Percentiles rank a stretch among this genome's conserved stretches.
Conservation (phyloP, 30 jellyfish, hydroid and myxozoan species). For the Hydractinia symbiolongicarpus region DNA sequence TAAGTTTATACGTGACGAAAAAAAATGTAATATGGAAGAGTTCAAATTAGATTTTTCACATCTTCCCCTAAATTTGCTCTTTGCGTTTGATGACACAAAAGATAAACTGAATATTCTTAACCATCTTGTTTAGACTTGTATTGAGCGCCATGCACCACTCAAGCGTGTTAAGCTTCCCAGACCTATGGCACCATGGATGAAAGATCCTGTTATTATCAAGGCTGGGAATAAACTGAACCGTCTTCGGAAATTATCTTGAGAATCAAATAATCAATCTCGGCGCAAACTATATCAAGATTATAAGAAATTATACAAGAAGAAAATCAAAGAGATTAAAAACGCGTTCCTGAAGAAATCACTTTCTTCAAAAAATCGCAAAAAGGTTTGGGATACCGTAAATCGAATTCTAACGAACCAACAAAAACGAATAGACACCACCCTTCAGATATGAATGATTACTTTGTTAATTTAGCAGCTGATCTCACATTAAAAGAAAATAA, state of each 20-base stretch:
- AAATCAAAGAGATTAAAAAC: conserved; percentile 14
- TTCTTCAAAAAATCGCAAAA: background rate
- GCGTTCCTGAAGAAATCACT: background rate
- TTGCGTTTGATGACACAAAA: no score
- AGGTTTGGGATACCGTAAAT: conserved; percentile 12
- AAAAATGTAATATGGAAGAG: no score
- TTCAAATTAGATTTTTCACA: no score
- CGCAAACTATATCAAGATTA: conserved; percentile 7
- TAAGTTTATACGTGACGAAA: no score
- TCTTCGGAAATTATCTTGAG: background rate
- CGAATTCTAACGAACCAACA: background rate
- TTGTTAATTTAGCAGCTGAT: conserved; percentile 1
- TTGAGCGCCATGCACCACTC: no score
- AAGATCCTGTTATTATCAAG: no score
- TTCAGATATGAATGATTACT: conserved; percentile 24
- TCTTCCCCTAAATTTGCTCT: no score
- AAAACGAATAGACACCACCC: conserved; percentile 13
- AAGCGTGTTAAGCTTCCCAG: no score
- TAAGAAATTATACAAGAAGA: conserved; percentile 5
- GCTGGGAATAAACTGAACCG: no score
- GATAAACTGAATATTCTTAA: no score
- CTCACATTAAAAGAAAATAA: conserved; percentile 15
- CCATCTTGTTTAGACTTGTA: no score
- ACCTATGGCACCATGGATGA: no score
- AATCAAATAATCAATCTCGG: background rate